Percentiles rank a stretch among this genome's conserved stretches.
Evolutionary conservation across 1,140 invertebrate genomes (phyloP).

Genomic region (Octopus sinensis): DNA sequence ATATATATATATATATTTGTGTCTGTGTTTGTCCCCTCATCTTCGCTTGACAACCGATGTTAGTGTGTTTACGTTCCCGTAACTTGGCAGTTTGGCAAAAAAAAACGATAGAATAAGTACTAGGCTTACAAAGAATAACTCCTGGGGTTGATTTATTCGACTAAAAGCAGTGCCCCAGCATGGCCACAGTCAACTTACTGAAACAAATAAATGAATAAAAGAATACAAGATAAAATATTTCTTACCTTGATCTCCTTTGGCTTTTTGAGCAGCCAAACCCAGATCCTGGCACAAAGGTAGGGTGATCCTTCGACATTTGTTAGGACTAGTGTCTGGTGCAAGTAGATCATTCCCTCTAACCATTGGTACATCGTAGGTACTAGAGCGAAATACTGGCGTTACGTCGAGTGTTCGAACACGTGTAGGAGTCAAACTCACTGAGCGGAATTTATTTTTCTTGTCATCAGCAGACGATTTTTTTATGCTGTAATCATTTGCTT

Average conservation of each 20-base stretch:
- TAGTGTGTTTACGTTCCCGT: too few species aligned
- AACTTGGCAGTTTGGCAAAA: too few species aligned
- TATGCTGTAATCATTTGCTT: too few species aligned
- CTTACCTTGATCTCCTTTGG: slow-evolving; percentile 5
- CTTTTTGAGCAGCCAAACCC: not conserved
- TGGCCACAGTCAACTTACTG: too few species aligned
- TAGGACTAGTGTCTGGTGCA: not conserved
- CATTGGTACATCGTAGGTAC: not conserved
- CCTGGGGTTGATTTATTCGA: too few species aligned
- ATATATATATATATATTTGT: too few species aligned
- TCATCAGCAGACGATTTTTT: not conserved
- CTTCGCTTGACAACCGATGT: too few species aligned
- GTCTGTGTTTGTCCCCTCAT: too few species aligned
- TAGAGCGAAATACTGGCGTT: not conserved
- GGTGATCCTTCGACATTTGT: slow-evolving; percentile 6
- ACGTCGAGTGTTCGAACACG: not conserved
- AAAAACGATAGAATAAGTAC: too few species aligned
- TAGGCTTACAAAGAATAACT: too few species aligned
- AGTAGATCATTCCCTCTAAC: not conserved
- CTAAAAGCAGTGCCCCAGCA: too few species aligned
- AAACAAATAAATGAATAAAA: too few species aligned
- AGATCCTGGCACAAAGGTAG: slow-evolving; percentile 1
- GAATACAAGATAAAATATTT: not conserved
- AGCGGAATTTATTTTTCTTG: not conserved
- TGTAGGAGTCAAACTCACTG: not conserved